phyloP scores from a whole-genome alignment of 2,888 invertebrate species.

The Chrysodeixis includens region DNA sequence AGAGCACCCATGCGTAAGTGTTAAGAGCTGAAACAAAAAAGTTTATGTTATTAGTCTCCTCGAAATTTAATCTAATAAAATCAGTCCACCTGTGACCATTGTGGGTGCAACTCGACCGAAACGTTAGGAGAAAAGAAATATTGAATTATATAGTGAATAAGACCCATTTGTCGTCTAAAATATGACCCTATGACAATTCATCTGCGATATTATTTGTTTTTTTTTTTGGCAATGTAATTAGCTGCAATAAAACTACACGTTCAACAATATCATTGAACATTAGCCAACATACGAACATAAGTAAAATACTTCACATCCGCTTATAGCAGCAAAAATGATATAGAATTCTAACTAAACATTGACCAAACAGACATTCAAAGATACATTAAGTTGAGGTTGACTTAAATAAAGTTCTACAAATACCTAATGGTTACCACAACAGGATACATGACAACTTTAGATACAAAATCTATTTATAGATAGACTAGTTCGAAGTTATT shows the following conservation, averaged over 20 bases:
- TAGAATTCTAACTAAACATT: background rate
- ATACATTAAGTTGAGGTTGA: background rate
- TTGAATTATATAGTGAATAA: too few relatives aligned
- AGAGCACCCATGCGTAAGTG: slow-evolving; percentile 87
- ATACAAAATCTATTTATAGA: slow-evolving; percentile 42
- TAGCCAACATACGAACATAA: background rate
- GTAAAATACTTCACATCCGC: background rate
- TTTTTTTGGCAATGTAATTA: background rate
- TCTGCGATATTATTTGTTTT: background rate
- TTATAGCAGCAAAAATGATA: background rate
- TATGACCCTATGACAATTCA: too few relatives aligned
- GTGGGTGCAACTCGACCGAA: too few relatives aligned
- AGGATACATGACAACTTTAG: slow-evolving; percentile 16
- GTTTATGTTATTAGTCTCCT: too few relatives aligned
- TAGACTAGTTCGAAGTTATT: slow-evolving; percentile 22
- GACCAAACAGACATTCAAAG: background rate
- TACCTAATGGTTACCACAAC: background rate
- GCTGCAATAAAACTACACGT: background rate
- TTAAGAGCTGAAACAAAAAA: slow-evolving; percentile 85
- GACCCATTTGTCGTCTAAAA: too few relatives aligned
- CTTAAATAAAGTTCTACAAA: background rate
- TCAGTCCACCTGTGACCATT: too few relatives aligned
- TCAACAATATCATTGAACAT: background rate
- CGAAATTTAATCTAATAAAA: background rate
- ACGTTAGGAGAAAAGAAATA: too few relatives aligned